phyloP scores from a whole-genome alignment of 2,113 vertebrate genomes.

The Hyperopisus bebe region DNA sequence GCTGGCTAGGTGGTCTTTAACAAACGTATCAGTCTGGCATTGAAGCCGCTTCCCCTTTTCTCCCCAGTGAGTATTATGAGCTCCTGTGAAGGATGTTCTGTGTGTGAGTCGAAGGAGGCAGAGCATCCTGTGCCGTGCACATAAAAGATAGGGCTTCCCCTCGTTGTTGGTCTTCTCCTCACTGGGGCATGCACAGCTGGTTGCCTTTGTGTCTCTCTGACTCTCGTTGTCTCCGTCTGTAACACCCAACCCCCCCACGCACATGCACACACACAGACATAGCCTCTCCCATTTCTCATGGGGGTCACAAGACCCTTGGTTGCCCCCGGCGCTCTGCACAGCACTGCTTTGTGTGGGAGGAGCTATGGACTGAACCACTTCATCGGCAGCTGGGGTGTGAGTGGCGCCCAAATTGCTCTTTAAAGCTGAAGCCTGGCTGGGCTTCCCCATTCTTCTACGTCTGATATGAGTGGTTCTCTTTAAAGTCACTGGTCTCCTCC shows the following conservation, averaged over 20 bases:
- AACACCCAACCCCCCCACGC: not conserved
- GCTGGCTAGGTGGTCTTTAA: not conserved
- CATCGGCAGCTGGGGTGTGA: not conserved
- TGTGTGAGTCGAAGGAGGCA: not conserved
- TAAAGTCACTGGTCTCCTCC: not conserved
- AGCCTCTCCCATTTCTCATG: not conserved
- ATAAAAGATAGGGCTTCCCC: not conserved
- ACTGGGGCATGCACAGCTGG: not conserved
- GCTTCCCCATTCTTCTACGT: not conserved
- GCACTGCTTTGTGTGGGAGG: constrained; percentile 10
- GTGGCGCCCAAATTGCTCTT: not conserved
- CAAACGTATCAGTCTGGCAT: not conserved
- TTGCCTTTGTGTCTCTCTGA: not conserved
- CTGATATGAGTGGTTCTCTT: not conserved
- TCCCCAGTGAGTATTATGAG: not conserved
- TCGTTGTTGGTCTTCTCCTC: no score
- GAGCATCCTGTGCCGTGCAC: not conserved
- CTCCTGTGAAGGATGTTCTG: not conserved
- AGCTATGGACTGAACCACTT: not conserved
- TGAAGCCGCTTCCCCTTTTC: not conserved
- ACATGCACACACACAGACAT: no score
- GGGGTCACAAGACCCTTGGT: not conserved
- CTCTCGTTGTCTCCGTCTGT: not conserved
- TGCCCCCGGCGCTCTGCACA: not conserved
- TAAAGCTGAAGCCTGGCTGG: not conserved